Percentiles rank a stretch among this genome's conserved stretches.
These are phyloP conservation scores for Monoplex corrugatus DNA, from an alignment of 2,888 invertebrate genomes.

Conservation along the genomic window DNA sequence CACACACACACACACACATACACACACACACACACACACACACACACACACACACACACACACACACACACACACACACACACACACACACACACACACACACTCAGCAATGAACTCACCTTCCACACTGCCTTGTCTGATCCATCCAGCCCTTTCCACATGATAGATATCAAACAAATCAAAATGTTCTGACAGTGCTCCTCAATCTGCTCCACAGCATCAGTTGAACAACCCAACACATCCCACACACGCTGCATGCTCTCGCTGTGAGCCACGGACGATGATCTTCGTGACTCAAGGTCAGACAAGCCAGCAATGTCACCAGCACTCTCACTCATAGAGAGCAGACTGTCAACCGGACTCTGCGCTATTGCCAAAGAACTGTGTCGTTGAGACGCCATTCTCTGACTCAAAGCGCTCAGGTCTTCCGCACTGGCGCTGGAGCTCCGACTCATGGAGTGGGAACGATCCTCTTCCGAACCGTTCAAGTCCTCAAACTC, in stretches of 20 bases:
- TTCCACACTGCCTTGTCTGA: slow-evolving; percentile 85
- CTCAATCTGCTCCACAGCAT: slow-evolving; percentile 82
- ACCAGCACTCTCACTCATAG: slow-evolving; percentile 42
- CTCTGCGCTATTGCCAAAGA: slow-evolving; percentile 28
- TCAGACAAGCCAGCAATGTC: slow-evolving; percentile 34
- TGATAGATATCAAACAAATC: slow-evolving; percentile 84
- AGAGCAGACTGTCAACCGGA: background rate
- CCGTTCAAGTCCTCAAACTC: slow-evolving; percentile 63
- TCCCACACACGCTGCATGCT: slow-evolving; percentile 68
- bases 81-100: slow-evolving; percentile 34
- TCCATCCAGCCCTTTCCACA: slow-evolving; percentile 86
- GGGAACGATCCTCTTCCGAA: slow-evolving; percentile 65
- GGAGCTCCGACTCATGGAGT: slow-evolving; percentile 73
- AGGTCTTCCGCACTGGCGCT: slow-evolving; percentile 77
- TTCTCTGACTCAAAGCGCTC: slow-evolving; percentile 38
- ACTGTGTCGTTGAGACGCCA: slow-evolving; percentile 18
- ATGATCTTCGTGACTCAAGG: slow-evolving; percentile 51
- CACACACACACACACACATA: background rate
- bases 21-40: background rate
- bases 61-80: slow-evolving; percentile 6
- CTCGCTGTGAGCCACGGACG: slow-evolving; percentile 60
- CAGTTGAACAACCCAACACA: slow-evolving; percentile 69
- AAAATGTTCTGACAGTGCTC: slow-evolving; percentile 85
- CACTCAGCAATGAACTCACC: slow-evolving; percentile 72
- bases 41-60: background rate